A percentile compares a stretch with the other conserved stretches of the same genome.
phyloP scores from a whole-genome alignment of 2,888 invertebrate genomes.

The Hoplodrina ambigua region DNA sequence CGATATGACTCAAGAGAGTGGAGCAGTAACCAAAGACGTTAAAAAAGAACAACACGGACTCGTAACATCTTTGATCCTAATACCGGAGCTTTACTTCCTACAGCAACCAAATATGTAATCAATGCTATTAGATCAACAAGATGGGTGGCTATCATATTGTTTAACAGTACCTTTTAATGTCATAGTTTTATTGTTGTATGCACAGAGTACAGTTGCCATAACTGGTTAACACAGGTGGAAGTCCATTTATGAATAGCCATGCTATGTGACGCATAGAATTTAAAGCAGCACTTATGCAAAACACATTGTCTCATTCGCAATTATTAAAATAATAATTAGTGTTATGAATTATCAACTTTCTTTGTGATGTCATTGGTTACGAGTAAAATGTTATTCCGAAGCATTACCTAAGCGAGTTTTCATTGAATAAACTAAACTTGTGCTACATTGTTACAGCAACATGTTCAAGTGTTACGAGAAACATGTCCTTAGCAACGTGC shows the following conservation, averaged over 20 bases:
- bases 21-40: too few relatives aligned
- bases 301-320: constrained; percentile 37
- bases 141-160: constrained; percentile 7
- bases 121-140: neutral
- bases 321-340: constrained; percentile 23
- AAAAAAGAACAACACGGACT: too few relatives aligned
- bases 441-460: neutral
- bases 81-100: neutral
- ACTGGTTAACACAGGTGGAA: constrained; percentile 46
- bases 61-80: neutral
- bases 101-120: neutral
- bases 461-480: neutral
- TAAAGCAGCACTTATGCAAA: constrained; percentile 43
- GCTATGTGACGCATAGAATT: constrained; percentile 32
- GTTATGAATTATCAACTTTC: constrained; percentile 32
- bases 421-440: neutral
- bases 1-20: too few relatives aligned
- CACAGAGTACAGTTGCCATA: constrained; percentile 39
- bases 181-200: constrained; percentile 29
- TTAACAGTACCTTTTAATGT: constrained; percentile 25
- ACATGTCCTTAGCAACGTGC: neutral
- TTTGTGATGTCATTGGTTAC: constrained; percentile 27
- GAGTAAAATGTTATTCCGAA: neutral
- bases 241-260: constrained; percentile 31
- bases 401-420: neutral